Conservation (phyloP, 2,797 vertebrate genomes). For the Pangasius sanitwongsei region DNA sequence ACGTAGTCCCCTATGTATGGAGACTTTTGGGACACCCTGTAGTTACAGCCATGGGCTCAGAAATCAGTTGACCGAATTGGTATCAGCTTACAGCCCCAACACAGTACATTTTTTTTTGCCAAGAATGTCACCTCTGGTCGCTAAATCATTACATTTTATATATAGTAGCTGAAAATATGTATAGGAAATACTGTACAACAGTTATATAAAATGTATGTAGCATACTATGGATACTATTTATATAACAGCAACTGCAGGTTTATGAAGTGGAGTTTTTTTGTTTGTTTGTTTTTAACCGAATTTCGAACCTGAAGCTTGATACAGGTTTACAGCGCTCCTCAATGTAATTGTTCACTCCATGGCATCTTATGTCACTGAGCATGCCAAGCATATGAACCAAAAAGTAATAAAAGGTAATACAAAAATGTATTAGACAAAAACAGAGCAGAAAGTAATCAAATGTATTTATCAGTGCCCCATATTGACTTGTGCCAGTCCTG, state of each 20-base stretch:
- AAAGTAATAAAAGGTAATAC: background rate
- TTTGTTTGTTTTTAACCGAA: background rate
- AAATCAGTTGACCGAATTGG: background rate
- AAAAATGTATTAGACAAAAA: background rate
- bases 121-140: background rate
- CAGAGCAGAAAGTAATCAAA: slow-evolving; percentile 27
- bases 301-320: background rate
- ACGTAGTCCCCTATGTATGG: too few species aligned
- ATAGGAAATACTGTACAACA: background rate
- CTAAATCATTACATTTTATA: background rate
- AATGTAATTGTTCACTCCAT: background rate
- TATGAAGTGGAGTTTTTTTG: background rate
- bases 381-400: background rate
- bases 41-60: background rate
- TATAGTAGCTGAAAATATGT: background rate
- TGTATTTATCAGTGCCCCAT: slow-evolving; percentile 27
- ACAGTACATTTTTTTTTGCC: background rate
- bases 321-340: background rate
- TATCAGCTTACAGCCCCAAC: background rate
- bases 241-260: background rate
- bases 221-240: background rate
- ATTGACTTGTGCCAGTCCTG: slow-evolving; percentile 31
- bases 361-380: background rate
- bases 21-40: background rate
- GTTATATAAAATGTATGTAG: background rate